Evolutionary conservation across 2,888 invertebrate genomes (phyloP), one percentile per base, ranked within the genome.

Genomic region (Macrophya alboannulata): DNA sequence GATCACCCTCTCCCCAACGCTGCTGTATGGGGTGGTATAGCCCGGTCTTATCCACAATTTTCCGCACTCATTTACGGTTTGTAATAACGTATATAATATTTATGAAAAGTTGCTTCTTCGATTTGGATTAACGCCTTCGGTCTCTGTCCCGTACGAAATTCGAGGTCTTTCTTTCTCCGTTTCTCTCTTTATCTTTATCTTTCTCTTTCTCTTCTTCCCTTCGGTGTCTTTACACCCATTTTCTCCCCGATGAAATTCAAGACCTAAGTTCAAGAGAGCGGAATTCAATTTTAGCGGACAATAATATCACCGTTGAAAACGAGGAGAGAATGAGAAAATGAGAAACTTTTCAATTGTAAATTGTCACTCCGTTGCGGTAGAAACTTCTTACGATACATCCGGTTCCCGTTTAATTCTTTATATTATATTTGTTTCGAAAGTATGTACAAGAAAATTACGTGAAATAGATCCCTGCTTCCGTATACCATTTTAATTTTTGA

Each of bases 1-100:
- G 89, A 89, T 88, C 89, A 88, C 83, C 40, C 81, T 55, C 62
- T 55, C 62, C 62, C 37, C 59, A 59, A 79, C 79, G 81, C 31
- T 48, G 15, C 17, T 55, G 10, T 31, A 43, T 45, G 21, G 43
- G 17, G 21, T 43, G 43, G 74, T 74, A 45, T 74, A 21, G 31
- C 43, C 51, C 12, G 25, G 5, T 21, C 21, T 77, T 65, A 81
- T 81, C 65, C 81, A 62, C 17, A 62, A 81, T 81, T 81, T 40
- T 81, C 62, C 15, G 43, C 62, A 62, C 81, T 81, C 62, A 40
- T 62, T 81, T 62, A 62, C 62, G 40, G 43, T 81, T 43, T 40
- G 62, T 81, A 40, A 62, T 81, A 62, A 51, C 40, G 81, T 77
- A 45, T 81, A n/a, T 43, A 81, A 81, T 59, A 81, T 62, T 81